Evolutionary conservation across 2,113 vertebrate species (phyloP), one percentile per base, ranked within the genome.

Genomic region (Mustela lutreola): DNA sequence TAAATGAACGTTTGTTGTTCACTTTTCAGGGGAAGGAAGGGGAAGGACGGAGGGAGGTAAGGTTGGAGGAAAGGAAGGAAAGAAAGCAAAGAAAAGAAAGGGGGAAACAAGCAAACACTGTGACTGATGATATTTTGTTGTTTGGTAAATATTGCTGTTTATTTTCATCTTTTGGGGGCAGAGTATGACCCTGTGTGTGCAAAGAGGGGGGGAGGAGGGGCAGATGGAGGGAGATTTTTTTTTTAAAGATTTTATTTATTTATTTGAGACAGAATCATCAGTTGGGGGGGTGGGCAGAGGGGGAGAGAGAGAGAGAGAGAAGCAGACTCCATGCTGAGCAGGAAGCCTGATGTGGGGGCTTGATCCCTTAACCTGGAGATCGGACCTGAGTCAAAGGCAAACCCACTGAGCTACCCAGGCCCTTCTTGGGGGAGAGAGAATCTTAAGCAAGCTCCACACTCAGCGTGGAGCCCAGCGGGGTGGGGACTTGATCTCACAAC

Each of bases 81-180:
- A 60, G 21, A 60, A 22, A 60, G 58, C 75, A 36, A 48, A 4
- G 58, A 28, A 63, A 31, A 21, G 24, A n/a, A 39, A 85, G 26
- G 8, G 4, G 3, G 60, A 65, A 82, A 39, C n/a, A 75, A 62
- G 8, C 96, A 45, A 73, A 86, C 36, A 42, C 91, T 93, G 90
- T 96, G 95, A 97, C 95, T 96, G 85, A 1, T 95, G 89, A 93
- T 86, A 14, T 97, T 98, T 98, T 7, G 90, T 92, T 9, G 70
- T 94, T 96, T 97, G 86, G 28, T 95, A 94, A 95, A 56, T 97
- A 97, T 63, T 42, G 14, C 79, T 97, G 81, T 95, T 11, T 97
- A 19, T 96, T 58, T 97, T 14, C 97, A 88, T 96, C 26, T 45
- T 76, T 21, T 6, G 56, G 56, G 56, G 16, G 18, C 19, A 2